Conservation (phyloP, 2,797 vertebrate species). For the Sebastes miniatus region DNA sequence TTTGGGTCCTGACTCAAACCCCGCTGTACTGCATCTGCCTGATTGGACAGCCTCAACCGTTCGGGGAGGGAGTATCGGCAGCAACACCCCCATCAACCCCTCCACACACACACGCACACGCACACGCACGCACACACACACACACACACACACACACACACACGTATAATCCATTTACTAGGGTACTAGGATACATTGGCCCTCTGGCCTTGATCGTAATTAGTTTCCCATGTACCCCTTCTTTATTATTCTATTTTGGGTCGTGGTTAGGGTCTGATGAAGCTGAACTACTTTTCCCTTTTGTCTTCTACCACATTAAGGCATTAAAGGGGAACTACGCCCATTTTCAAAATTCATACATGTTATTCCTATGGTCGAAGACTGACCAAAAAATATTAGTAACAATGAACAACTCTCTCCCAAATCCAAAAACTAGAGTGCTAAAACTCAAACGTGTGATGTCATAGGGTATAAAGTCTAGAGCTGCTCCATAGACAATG, state of each 20-base stretch:
- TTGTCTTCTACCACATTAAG: constrained; percentile 14
- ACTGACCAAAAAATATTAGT: not conserved
- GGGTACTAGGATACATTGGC: constrained; percentile 36
- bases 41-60: not conserved
- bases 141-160: not conserved
- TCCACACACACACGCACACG: not conserved
- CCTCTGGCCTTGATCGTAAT: constrained; percentile 53
- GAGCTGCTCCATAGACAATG: not conserved
- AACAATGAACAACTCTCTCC: not conserved
- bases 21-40: not conserved
- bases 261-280: constrained; percentile 30
- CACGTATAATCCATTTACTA: constrained; percentile 19
- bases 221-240: constrained; percentile 40
- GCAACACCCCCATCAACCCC: not conserved
- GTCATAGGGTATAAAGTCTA: not conserved
- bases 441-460: not conserved
- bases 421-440: not conserved
- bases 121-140: not conserved
- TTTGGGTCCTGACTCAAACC: not conserved
- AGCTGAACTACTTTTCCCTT: constrained; percentile 59
- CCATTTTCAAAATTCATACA: not conserved
- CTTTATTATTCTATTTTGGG: constrained; percentile 44
- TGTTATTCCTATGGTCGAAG: not conserved
- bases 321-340: not conserved
- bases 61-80: not conserved